phyloP scores from a whole-genome alignment of 1,140 invertebrate genomes.

The Medauroidea extradentata region DNA sequence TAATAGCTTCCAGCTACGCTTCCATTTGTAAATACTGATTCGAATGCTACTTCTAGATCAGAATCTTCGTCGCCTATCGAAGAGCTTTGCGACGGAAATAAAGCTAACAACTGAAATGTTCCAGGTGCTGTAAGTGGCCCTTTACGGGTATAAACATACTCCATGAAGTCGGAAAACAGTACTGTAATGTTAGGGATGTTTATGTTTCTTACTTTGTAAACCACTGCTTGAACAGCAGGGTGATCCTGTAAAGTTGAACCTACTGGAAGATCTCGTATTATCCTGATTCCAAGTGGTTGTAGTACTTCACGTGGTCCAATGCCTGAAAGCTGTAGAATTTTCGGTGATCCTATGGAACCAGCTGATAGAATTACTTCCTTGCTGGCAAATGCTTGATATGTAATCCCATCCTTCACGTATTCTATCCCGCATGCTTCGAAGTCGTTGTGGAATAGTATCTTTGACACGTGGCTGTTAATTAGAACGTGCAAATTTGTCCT shows the following conservation, averaged over 20 bases:
- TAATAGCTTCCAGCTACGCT: no score
- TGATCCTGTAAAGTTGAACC: not conserved
- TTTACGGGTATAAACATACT: no score
- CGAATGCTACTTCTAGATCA: no score
- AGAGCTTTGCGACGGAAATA: no score
- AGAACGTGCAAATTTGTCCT: slow-evolving; percentile 82
- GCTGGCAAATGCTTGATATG: slow-evolving; percentile 43
- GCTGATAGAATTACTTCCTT: slow-evolving; percentile 58
- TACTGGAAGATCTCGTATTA: not conserved
- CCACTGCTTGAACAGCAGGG: not conserved
- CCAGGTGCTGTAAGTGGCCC: no score
- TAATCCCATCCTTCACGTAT: slow-evolving; percentile 42
- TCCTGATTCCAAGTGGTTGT: not conserved
- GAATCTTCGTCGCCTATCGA: no score
- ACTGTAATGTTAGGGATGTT: no score
- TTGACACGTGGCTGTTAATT: slow-evolving; percentile 75
- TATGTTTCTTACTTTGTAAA: no score
- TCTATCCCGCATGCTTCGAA: slow-evolving; percentile 46
- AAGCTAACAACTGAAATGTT: no score
- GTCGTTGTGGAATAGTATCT: slow-evolving; percentile 32
- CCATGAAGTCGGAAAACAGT: no score
- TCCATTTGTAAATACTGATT: no score
- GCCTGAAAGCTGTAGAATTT: not conserved
- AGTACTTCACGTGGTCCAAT: not conserved
- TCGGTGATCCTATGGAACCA: not conserved